These are phyloP conservation scores for Pristionchus fissidentatus DNA, from an alignment of 2,888 invertebrate species.

Conservation along the genomic window DNA sequence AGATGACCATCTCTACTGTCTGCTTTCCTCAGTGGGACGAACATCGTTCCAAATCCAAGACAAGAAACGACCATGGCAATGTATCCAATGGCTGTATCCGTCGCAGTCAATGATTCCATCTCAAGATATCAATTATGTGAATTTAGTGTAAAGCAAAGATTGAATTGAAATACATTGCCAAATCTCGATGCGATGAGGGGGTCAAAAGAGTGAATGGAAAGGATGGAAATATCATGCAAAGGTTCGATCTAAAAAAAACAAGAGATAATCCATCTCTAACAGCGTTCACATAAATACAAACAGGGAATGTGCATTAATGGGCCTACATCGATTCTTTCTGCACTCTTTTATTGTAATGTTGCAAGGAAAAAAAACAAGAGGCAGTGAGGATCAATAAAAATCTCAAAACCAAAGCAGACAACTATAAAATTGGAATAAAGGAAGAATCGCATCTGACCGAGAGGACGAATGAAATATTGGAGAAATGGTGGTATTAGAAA, in stretches of 20 bases:
- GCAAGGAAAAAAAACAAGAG: no score
- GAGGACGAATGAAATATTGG: neutral
- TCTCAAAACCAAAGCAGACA: no score
- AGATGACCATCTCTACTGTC: conserved; percentile 68
- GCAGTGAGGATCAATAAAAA: no score
- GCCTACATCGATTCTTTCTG: no score
- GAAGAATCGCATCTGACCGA: neutral
- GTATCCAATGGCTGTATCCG: conserved; percentile 61
- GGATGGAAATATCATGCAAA: neutral
- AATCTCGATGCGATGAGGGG: neutral
- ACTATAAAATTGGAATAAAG: neutral
- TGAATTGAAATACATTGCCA: no score
- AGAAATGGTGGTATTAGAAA: neutral
- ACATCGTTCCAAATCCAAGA: conserved; percentile 70
- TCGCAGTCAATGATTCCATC: neutral
- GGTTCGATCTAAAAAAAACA: no score
- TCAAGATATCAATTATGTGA: neutral
- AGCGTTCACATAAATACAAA: no score
- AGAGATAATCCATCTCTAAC: no score
- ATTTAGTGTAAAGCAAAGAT: neutral
- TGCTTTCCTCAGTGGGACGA: conserved; percentile 65
- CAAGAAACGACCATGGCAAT: conserved; percentile 66
- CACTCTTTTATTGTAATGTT: no score
- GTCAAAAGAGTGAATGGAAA: neutral
- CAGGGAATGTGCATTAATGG: no score